Percentiles rank a stretch among this genome's conserved stretches.
These are phyloP conservation scores for Panopea generosa DNA, from an alignment of 2,888 invertebrate species.

Conservation along the genomic window DNA sequence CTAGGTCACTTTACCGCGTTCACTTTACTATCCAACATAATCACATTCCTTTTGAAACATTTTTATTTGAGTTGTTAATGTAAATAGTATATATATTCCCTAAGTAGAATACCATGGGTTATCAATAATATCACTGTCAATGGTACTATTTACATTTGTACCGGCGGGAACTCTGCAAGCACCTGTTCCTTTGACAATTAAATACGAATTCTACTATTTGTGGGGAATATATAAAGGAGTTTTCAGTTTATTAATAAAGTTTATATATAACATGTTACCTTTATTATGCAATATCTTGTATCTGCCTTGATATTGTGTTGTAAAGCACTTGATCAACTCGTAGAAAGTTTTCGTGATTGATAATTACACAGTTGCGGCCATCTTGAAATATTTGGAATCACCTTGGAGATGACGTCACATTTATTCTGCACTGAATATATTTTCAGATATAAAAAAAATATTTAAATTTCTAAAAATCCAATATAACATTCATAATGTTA, in stretches of 20 bases:
- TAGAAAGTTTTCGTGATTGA: constrained; percentile 8
- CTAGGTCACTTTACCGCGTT: no score
- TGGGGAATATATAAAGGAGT: no score
- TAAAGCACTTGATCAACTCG: no score
- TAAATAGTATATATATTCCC: no score
- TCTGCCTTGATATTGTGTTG: no score
- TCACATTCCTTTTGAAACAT: no score
- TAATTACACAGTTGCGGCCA: constrained; percentile 55
- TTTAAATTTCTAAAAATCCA: neutral
- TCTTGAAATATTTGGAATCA: constrained; percentile 76
- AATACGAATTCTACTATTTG: neutral
- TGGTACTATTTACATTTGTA: neutral
- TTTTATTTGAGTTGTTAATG: no score
- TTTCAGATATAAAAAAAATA: neutral
- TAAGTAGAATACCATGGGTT: no score
- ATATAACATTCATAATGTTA: neutral
- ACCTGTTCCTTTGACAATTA: constrained; percentile 25
- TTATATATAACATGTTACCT: no score
- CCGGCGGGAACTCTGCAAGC: constrained; percentile 32
- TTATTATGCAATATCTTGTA: no score
- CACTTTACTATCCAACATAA: no score
- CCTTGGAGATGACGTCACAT: constrained; percentile 77
- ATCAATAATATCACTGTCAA: neutral
- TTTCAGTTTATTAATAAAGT: no score
- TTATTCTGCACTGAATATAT: constrained; percentile 50